Evolutionary conservation across 2,888 invertebrate genomes (phyloP).

Genomic region (Dolomedes plantarius): DNA sequence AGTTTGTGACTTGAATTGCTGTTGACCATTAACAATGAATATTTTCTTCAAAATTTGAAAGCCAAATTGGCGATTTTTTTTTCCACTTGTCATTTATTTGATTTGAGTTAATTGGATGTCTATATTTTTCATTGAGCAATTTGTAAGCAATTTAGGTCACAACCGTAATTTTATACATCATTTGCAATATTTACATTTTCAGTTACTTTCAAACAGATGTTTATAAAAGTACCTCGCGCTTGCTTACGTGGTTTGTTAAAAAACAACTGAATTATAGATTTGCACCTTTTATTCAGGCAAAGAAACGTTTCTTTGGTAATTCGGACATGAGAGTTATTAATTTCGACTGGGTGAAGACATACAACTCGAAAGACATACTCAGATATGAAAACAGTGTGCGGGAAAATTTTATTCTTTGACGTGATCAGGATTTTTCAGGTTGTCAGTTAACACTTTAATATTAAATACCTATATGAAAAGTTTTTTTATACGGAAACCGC

Average conservation of each 20-base stretch:
- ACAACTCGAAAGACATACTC: no score
- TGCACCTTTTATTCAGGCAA: no score
- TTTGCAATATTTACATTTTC: background rate
- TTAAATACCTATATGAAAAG: no score
- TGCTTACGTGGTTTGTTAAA: background rate
- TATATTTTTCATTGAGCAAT: background rate
- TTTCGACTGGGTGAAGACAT: no score
- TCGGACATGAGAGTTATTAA: no score
- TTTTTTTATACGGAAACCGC: no score
- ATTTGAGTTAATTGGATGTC: no score
- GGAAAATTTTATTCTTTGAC: no score
- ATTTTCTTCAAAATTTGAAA: background rate
- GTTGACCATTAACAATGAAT: background rate
- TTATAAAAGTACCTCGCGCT: background rate
- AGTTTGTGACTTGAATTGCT: conserved; percentile 34
- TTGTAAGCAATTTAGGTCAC: background rate
- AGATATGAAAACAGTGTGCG: no score
- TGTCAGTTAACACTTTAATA: no score
- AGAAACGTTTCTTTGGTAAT: no score
- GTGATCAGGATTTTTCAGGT: no score
- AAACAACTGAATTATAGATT: background rate
- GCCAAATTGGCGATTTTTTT: background rate
- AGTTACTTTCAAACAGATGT: background rate
- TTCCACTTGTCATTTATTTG: background rate
- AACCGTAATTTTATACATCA: conserved; percentile 6